Evolutionary conservation across 2,888 invertebrate species (phyloP).

Genomic region (Scaptomyza cyrtandrae): DNA sequence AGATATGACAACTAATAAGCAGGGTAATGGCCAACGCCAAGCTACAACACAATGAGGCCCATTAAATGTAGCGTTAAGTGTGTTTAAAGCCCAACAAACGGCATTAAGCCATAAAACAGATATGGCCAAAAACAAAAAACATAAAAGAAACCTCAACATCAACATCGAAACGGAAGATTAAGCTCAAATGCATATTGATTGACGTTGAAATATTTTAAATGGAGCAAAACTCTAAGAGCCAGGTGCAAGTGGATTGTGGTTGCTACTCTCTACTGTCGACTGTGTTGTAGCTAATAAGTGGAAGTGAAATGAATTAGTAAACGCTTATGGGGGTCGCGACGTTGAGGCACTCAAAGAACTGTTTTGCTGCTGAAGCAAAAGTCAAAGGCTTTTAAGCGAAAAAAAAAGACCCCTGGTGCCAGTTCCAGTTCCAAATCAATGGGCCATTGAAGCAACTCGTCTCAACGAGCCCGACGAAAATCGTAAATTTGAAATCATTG

Average conservation of each 20-base stretch:
- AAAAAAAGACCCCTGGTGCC: conserved; percentile 34
- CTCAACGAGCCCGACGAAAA: conserved; percentile 56
- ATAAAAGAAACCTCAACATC: conserved; percentile 41
- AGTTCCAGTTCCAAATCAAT: conserved; percentile 64
- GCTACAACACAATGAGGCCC: conserved; percentile 46
- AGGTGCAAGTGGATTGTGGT: conserved; percentile 70
- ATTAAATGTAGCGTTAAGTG: conserved; percentile 79
- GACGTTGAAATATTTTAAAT: conserved; percentile 79
- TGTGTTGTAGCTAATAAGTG: conserved; percentile 74
- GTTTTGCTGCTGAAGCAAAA: conserved; percentile 44
- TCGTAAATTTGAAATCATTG: conserved; percentile 80
- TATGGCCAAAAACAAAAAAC: conserved; percentile 56
- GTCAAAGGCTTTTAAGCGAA: conserved; percentile 60
- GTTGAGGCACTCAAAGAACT: conserved; percentile 69
- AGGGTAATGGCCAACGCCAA: conserved; percentile 50
- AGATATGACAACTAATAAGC: conserved; percentile 69
- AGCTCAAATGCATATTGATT: conserved; percentile 81
- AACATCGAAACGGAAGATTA: conserved; percentile 61
- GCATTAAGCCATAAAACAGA: conserved; percentile 78
- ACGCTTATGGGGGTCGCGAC: conserved; percentile 79
- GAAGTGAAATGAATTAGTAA: conserved; percentile 81
- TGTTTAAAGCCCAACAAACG: conserved; percentile 72
- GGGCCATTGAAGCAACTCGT: conserved; percentile 69
- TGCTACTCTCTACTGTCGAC: conserved; percentile 7
- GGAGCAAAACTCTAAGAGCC: conserved; percentile 71